Evolutionary conservation across 2,113 vertebrate species (phyloP).

Genomic region (Pipa parva): DNA sequence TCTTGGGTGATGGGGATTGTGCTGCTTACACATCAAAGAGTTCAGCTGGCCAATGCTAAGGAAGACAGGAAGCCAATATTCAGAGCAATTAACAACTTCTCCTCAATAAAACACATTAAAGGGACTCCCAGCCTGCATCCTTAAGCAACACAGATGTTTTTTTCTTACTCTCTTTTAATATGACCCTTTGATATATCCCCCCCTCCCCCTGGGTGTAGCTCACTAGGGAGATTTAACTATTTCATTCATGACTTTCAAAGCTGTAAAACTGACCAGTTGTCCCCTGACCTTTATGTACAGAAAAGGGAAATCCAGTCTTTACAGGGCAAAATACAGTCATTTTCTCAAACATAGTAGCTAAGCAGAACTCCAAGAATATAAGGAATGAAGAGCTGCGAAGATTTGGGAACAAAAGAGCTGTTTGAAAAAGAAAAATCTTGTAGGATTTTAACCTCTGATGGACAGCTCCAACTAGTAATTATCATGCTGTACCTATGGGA

Average conservation of each 20-base stretch:
- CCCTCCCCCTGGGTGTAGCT: conserved; percentile 21
- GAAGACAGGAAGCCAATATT: conserved; percentile 76
- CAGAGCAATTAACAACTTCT: conserved; percentile 82
- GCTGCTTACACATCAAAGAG: conserved; percentile 83
- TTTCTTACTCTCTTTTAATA: conserved; percentile 39
- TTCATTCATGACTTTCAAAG: neutral
- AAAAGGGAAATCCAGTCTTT: no score
- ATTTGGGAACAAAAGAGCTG: no score
- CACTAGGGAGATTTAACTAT: conserved; percentile 29
- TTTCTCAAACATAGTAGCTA: no score
- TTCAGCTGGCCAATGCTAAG: conserved; percentile 74
- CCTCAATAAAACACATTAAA: conserved; percentile 65
- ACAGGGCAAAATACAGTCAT: no score
- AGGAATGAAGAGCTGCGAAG: no score
- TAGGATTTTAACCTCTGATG: no score
- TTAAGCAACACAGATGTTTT: conserved; percentile 51
- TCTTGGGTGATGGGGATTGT: conserved; percentile 58
- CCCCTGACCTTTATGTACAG: no score
- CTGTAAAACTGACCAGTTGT: neutral
- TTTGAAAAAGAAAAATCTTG: no score
- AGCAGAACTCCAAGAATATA: no score
- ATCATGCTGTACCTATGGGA: no score
- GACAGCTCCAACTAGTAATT: no score
- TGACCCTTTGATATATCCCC: conserved; percentile 42
- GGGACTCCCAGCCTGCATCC: conserved; percentile 53